Conservation (phyloP, 1,140 invertebrate genomes). For the Idris sp. region DNA sequence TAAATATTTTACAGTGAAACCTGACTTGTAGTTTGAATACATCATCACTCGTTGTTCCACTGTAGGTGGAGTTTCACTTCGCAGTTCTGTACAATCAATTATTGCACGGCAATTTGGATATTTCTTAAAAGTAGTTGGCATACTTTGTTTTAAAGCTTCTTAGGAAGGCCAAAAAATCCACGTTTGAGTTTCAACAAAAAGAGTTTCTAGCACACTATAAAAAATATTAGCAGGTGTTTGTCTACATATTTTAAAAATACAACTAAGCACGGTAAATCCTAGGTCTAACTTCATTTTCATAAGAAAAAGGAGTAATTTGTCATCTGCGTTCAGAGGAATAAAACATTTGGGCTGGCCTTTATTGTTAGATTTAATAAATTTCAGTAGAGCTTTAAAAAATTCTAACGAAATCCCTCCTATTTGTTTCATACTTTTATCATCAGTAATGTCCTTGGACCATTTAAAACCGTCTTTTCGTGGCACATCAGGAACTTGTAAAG, state of each 20-base stretch:
- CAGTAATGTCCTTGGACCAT: background rate
- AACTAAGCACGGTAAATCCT: background rate
- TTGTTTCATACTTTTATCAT: conserved; percentile 2
- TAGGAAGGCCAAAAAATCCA: background rate
- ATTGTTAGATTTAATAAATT: background rate
- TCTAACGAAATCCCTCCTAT: background rate
- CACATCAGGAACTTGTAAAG: too few relatives aligned
- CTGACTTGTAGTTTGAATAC: background rate
- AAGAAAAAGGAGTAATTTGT: conserved; percentile 2
- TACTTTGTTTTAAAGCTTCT: background rate
- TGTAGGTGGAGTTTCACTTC: background rate
- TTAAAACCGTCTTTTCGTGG: background rate
- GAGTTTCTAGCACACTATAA: background rate
- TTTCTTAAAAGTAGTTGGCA: background rate
- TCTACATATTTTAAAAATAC: background rate
- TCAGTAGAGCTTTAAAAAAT: background rate
- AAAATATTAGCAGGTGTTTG: background rate
- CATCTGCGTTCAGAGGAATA: background rate
- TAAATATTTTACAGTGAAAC: background rate
- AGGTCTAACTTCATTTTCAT: background rate
- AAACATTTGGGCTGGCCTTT: background rate
- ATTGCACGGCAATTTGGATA: background rate
- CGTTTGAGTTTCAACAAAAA: background rate
- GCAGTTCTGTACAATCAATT: background rate
- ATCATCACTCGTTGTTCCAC: background rate